Evolutionary conservation across 2,113 vertebrate genomes (phyloP), one percentile per base, ranked within the genome.

Genomic region (Cyprinodon brontotheroides): DNA sequence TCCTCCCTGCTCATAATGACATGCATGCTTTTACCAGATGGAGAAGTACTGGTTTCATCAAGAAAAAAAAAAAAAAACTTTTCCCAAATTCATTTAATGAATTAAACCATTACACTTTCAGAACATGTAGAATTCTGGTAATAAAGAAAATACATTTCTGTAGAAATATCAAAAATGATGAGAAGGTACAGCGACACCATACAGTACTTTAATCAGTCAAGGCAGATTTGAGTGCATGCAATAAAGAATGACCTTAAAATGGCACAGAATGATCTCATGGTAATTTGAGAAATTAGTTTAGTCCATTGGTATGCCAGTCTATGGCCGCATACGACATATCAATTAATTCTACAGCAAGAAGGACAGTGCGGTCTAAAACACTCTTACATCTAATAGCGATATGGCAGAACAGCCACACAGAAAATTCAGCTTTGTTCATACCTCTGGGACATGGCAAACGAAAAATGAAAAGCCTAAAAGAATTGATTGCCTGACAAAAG

Each of bases 401-500:
- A 88, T 86, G 86, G 88, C 87, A 88, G 75, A 90, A 84, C 78
- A 82, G 79, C 69, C 79, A 82, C 75, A 79, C 61, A 79, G 74
- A 75, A 82, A 86, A 79, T 61, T 73, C 71, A 39, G 79, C 85
- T 73, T 70, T 29, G 11, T 70, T 81, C 70, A 83, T 68, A 74
- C 70, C 85, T 76, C 66, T 71, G 63, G 83, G 85, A 84, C 87
- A 87, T 78, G 50, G 50, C 17, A 57, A 82, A 47, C 82, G 80
- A 81, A 86, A 89, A 89, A 92, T 92, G 85, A 90, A 93, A 92
- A 91, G 90, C 90, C 89, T 84, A 85, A 86, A 91, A 89, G 72
- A 82, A 89, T 92, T 90, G 90, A 93, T 92, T 94, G 89, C 72
- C 84, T 86, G 86, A 91, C 75, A 84, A 92, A 89, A 87, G 84